These are phyloP conservation scores for Scortum barcoo DNA, from an alignment of 2,113 vertebrate species.

Conservation along the genomic window DNA sequence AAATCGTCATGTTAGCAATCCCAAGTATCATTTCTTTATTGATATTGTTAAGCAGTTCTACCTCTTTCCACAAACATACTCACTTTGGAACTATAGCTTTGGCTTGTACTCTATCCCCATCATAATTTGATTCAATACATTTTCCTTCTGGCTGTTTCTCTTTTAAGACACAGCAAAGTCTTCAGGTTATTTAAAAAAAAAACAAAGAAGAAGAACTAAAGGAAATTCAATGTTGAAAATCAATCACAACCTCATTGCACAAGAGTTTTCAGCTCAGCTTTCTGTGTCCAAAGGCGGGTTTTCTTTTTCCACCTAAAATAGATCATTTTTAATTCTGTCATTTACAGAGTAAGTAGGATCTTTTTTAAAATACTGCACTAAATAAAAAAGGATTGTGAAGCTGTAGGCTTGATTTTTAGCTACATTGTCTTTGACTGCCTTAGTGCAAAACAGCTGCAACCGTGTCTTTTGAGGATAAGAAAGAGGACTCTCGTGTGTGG, in stretches of 20 bases:
- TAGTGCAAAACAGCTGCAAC: background rate
- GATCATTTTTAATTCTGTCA: background rate
- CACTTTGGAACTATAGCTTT: conserved; percentile 14
- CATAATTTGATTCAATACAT: conserved; percentile 10
- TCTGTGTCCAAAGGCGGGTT: background rate
- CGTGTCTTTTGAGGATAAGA: conserved; percentile 4
- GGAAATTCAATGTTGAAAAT: background rate
- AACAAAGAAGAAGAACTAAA: background rate
- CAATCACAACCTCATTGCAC: background rate
- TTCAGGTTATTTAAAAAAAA: background rate
- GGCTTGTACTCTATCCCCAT: background rate
- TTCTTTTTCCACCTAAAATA: background rate
- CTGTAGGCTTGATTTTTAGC: background rate
- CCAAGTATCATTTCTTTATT: background rate
- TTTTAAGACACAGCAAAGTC: background rate
- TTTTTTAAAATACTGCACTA: no score
- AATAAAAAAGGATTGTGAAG: background rate
- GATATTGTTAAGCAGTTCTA: background rate
- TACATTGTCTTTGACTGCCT: background rate
- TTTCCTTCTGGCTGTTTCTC: conserved; percentile 20
- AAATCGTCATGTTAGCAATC: background rate
- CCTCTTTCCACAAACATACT: conserved; percentile 6
- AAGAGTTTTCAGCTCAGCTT: background rate
- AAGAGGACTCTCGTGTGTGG: conserved; percentile 14
- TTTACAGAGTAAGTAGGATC: background rate